Evolutionary conservation across 1,140 invertebrate species (phyloP).

Genomic region (Leguminivora glycinivorella): DNA sequence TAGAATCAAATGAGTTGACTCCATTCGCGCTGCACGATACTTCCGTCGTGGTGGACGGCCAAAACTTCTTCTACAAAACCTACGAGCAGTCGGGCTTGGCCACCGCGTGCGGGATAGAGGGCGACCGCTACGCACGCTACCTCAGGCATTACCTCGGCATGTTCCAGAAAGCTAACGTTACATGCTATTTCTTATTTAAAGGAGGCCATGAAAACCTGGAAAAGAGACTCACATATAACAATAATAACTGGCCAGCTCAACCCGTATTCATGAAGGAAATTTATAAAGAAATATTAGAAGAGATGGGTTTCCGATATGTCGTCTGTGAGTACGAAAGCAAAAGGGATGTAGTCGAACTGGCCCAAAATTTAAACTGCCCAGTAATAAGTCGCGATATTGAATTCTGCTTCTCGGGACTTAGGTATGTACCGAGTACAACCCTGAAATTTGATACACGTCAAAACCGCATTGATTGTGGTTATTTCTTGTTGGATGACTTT

Average conservation of each 20-base stretch:
- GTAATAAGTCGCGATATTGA: conserved; percentile 47
- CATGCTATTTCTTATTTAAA: conserved; percentile 53
- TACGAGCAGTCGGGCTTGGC: conserved; percentile 35
- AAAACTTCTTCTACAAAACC: conserved; percentile 45
- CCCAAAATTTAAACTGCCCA: conserved; percentile 44
- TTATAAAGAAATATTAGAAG: conserved; percentile 43
- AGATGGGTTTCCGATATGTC: conserved; percentile 47
- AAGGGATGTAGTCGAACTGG: conserved; percentile 45
- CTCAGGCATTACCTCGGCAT: conserved; percentile 38
- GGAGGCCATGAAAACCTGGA: conserved; percentile 41
- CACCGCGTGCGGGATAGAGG: conserved; percentile 43
- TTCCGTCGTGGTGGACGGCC: conserved; percentile 50
- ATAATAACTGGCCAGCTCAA: not conserved
- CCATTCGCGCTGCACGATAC: not conserved
- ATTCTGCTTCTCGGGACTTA: conserved; percentile 40
- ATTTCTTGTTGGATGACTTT: conserved; percentile 39
- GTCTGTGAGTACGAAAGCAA: conserved; percentile 41
- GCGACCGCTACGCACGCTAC: conserved; percentile 41
- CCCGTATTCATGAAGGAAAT: conserved; percentile 43
- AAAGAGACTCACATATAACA: not conserved
- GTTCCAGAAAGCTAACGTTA: conserved; percentile 50
- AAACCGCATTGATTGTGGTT: conserved; percentile 36
- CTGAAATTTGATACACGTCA: not conserved
- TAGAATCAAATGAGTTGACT: not conserved
- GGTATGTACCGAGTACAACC: conserved; percentile 38